A percentile compares a stretch with the other conserved stretches of the same genome.
These are phyloP conservation scores for Gallinago jamesoni DNA, from an alignment of 2,113 vertebrate genomes.

Conservation along the genomic window DNA sequence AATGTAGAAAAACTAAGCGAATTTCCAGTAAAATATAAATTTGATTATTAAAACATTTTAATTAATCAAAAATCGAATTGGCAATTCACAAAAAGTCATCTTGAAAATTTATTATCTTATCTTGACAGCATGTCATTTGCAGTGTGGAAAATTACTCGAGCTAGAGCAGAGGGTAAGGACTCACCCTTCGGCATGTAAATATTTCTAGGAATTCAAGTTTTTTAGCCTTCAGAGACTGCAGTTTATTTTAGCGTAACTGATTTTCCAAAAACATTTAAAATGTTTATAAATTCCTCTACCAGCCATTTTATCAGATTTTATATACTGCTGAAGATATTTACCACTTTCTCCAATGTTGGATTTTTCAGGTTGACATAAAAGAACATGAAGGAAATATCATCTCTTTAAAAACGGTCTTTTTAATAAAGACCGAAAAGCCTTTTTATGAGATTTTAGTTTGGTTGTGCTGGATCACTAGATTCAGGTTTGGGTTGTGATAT, in stretches of 20 bases:
- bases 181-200: neutral
- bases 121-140: neutral
- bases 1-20: neutral
- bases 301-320: neutral
- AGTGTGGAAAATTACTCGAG: neutral
- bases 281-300: neutral
- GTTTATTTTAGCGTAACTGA: neutral
- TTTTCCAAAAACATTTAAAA: neutral
- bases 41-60: neutral
- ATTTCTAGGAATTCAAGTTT: neutral
- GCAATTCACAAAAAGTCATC: neutral
- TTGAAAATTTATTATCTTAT: neutral
- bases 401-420: neutral
- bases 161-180: neutral
- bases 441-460: neutral
- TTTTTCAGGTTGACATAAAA: neutral
- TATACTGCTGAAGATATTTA: neutral
- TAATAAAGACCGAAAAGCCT: neutral
- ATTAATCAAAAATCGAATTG: neutral
- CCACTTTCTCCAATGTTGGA: neutral
- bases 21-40: neutral
- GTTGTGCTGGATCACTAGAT: neutral
- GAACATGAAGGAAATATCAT: neutral
- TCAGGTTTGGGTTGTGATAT: neutral
- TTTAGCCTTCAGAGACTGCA: neutral